phyloP scores from a whole-genome alignment of 2,888 invertebrate species.

The Dryobotodes eremita region DNA sequence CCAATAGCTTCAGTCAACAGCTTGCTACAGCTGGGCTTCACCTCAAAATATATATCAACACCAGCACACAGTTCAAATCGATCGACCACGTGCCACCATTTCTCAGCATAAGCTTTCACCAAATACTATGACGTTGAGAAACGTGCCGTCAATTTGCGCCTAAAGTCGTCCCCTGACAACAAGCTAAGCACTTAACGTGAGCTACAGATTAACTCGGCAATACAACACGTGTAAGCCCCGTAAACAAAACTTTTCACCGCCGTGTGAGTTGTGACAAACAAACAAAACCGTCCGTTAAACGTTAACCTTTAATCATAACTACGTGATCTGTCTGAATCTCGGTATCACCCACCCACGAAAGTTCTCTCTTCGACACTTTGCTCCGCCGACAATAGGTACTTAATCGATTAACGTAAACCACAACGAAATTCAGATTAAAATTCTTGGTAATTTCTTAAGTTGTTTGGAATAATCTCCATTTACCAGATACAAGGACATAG shows the following conservation, averaged over 20 bases:
- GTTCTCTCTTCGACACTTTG: constrained; percentile 55
- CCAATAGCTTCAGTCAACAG: constrained; percentile 20
- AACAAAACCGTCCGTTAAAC: constrained; percentile 45
- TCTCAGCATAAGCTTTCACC: constrained; percentile 51
- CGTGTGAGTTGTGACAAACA: constrained; percentile 49
- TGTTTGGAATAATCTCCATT: constrained; percentile 18
- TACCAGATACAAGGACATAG: constrained; percentile 15
- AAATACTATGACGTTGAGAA: constrained; percentile 54
- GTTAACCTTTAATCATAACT: constrained; percentile 56
- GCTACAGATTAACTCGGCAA: constrained; percentile 52
- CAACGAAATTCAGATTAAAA: constrained; percentile 56
- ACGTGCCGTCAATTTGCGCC: constrained; percentile 53
- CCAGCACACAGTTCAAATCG: constrained; percentile 26
- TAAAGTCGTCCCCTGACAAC: constrained; percentile 38
- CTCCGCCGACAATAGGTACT: constrained; percentile 54
- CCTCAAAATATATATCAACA: constrained; percentile 31
- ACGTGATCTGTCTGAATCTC: constrained; percentile 49
- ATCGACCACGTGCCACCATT: constrained; percentile 35
- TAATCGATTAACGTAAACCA: constrained; percentile 66
- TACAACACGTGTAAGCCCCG: constrained; percentile 54
- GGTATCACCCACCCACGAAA: constrained; percentile 37
- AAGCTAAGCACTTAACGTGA: constrained; percentile 52
- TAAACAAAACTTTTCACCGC: constrained; percentile 54
- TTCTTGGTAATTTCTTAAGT: constrained; percentile 42
- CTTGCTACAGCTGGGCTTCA: not conserved